Conservation (phyloP, 2,797 vertebrate species). For the Champsocephalus esox region DNA sequence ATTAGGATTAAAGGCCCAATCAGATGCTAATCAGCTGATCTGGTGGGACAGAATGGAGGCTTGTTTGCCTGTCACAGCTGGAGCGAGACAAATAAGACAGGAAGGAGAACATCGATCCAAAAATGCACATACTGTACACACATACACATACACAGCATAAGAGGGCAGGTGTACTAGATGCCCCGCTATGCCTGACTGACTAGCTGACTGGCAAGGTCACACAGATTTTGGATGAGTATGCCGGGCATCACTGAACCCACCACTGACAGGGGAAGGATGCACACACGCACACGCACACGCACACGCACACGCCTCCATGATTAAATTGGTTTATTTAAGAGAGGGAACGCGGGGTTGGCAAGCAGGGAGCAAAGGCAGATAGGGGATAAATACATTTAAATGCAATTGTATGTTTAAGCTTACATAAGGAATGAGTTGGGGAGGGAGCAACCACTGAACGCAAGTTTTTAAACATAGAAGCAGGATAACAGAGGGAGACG, state of each 20-base stretch:
- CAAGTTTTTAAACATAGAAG: slow-evolving; percentile 25
- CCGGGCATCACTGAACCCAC: slow-evolving; percentile 71
- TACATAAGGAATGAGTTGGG: slow-evolving; percentile 13
- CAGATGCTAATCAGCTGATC: slow-evolving; percentile 71
- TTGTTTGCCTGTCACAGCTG: slow-evolving; percentile 50
- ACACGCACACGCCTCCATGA: slow-evolving; percentile 59
- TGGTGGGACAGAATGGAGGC: slow-evolving; percentile 45
- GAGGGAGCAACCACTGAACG: slow-evolving; percentile 21
- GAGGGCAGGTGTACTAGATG: slow-evolving; percentile 62
- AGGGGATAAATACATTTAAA: slow-evolving; percentile 73
- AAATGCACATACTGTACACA: neutral
- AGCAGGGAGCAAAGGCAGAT: slow-evolving; percentile 66
- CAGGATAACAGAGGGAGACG: slow-evolving; percentile 14
- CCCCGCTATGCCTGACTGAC: slow-evolving; percentile 61
- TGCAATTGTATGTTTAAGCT: slow-evolving; percentile 63
- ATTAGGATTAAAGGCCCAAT: slow-evolving; percentile 78
- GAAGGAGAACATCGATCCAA: neutral
- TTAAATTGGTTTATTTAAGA: slow-evolving; percentile 79
- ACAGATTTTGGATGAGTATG: slow-evolving; percentile 68
- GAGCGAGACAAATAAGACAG: slow-evolving; percentile 48
- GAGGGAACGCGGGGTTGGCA: slow-evolving; percentile 56
- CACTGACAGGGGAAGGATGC: slow-evolving; percentile 56
- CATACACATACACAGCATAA: slow-evolving; percentile 24
- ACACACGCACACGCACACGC: slow-evolving; percentile 14
- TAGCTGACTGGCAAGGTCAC: slow-evolving; percentile 79